Evolutionary conservation across 1,140 invertebrate species (phyloP), one percentile per base, ranked within the genome.

Genomic region (Pygmarrhopalites habei): DNA sequence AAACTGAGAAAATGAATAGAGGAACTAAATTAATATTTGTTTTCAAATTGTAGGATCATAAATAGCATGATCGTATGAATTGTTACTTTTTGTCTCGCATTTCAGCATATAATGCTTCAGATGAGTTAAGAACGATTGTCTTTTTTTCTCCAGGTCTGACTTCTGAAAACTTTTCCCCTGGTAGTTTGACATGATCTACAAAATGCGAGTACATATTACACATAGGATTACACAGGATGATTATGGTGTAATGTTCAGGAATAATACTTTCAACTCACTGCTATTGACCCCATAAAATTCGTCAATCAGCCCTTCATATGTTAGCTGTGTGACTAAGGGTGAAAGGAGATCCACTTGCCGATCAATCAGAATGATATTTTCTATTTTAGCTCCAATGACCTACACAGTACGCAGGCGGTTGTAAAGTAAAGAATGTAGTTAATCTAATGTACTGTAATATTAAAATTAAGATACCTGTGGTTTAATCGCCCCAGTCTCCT

Each of bases 271-370:
- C n/a, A 41, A 53, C 80, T 79, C 76, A 86, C 85, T 85, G 68
- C 83, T 82, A 72, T 81, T 80, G 49, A 89, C 86, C 30, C 82
- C 82, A 78, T 87, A 93, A 67, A 90, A 82, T 79, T 92, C 89
- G 79, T 96, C 96, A 70, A 99, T 92, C 14, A 98, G 79, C 19
- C 95, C 96, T 78, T 98, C 95, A 74, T 98, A 99, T 0, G 95
- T 98, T 19, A 98, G 81, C 72, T 99, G 96, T 0, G 92, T 96
- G 1, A 91, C 84, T 64, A 99, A 77, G 2, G 94, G 90, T 32
- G 91, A 91, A 5, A 98, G 81, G 53, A 96, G 82, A 80, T 99
- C 96, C 17, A 97, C 82, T 55, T 85, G 85, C 32, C 95, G 79
- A 79, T 97, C 94, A 1, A 97, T 75, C 17, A 97, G 73, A 21